A percentile compares a stretch with the other conserved stretches of the same genome.
Conservation (phyloP, 1,140 invertebrate species). For the Pogonognathellus flavescens region DNA sequence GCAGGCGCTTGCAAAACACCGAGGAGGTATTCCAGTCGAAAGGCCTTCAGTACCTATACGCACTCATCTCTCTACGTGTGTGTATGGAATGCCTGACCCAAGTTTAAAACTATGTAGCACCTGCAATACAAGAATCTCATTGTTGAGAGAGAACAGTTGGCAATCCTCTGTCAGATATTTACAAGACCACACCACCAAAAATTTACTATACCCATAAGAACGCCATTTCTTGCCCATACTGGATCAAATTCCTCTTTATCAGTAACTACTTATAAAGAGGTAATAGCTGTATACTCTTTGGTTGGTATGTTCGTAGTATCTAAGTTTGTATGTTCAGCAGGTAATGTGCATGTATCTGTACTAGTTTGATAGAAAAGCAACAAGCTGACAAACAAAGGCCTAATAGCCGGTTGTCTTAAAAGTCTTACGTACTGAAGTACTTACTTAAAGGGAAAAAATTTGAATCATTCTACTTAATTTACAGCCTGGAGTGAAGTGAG, state of each 20-base stretch:
- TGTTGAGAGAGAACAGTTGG: slow-evolving; percentile 29
- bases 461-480: slow-evolving; percentile 33
- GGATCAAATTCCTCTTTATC: slow-evolving; percentile 23
- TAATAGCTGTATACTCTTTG: slow-evolving; percentile 4
- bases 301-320: not conserved
- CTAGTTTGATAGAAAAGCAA: not conserved
- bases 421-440: too few relatives aligned
- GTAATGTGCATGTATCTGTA: too few relatives aligned
- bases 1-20: too few relatives aligned
- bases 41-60: too few relatives aligned
- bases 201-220: not conserved
- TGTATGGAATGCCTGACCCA: not conserved
- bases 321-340: not conserved
- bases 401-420: too few relatives aligned
- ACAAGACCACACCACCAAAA: slow-evolving; percentile 25
- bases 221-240: not conserved
- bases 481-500: slow-evolving; percentile 22
- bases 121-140: slow-evolving; percentile 35
- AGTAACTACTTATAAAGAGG: too few relatives aligned
- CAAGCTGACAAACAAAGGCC: not conserved
- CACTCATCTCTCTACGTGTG: too few relatives aligned
- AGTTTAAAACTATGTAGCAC: slow-evolving; percentile 36
- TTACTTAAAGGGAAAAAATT: not conserved
- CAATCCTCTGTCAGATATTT: slow-evolving; percentile 34
- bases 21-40: too few relatives aligned